A percentile compares a stretch with the other conserved stretches of the same genome.
These are phyloP conservation scores for Microplitis demolitor DNA, from an alignment of 1,140 invertebrate genomes.

Conservation along the genomic window DNA sequence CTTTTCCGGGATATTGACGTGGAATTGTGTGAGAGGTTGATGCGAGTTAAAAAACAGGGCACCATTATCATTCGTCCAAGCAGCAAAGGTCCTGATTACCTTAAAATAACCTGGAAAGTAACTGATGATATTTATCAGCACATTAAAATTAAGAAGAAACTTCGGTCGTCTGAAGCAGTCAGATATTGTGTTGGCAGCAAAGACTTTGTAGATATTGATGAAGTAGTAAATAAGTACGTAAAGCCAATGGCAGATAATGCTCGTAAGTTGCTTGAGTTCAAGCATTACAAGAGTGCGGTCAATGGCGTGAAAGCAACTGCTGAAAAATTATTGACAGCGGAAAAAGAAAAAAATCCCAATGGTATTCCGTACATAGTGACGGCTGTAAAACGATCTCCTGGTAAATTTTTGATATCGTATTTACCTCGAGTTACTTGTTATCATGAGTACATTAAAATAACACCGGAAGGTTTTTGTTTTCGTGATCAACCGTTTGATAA, in stretches of 20 bases:
- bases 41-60: constrained; percentile 92
- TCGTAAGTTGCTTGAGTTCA: constrained; percentile 88
- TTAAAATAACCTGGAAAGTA: constrained; percentile 99
- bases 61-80: constrained; percentile 96
- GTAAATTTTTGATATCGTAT: constrained; percentile 95
- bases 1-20: constrained; percentile 97
- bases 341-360: constrained; percentile 82
- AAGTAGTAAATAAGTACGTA: constrained; percentile 96
- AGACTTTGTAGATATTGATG: constrained; percentile 98
- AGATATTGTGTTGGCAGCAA: constrained; percentile 83
- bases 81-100: constrained; percentile 93
- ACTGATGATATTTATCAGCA: constrained; percentile 94
- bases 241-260: constrained; percentile 94
- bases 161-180: constrained; percentile 91
- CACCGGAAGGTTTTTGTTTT: constrained; percentile 91
- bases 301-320: constrained; percentile 81
- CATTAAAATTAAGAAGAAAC: constrained; percentile 93
- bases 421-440: constrained; percentile 81
- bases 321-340: constrained; percentile 84
- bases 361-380: constrained; percentile 93
- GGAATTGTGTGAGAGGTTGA: constrained; percentile 87
- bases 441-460: constrained; percentile 92
- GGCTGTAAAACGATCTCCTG: constrained; percentile 86
- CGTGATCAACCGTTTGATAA: constrained; percentile 86
- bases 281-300: constrained; percentile 81